Evolutionary conservation across 2,797 vertebrate species (phyloP).

Genomic region (Gobio occitaniae): DNA sequence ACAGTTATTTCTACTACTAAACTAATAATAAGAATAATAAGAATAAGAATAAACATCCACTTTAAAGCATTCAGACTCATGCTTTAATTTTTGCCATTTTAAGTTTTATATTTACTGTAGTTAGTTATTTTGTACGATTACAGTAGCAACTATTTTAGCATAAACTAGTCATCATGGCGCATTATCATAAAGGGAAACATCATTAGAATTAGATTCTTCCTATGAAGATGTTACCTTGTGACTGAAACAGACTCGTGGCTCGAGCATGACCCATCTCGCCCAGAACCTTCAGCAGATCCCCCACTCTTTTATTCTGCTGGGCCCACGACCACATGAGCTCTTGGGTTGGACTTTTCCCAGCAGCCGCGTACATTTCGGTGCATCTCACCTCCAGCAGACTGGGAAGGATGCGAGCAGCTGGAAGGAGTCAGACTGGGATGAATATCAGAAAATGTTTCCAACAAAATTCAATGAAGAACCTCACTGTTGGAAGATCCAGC

Average conservation of each 20-base stretch:
- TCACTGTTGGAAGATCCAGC: background rate
- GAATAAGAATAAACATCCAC: background rate
- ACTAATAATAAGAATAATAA: background rate
- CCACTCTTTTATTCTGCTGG: slow-evolving; percentile 79
- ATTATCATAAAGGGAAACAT: background rate
- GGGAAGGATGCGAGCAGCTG: slow-evolving; percentile 75
- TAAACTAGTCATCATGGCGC: background rate
- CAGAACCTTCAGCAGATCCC: slow-evolving; percentile 75
- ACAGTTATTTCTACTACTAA: background rate
- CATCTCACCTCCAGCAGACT: slow-evolving; percentile 78
- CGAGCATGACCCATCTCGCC: slow-evolving; percentile 77
- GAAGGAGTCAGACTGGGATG: background rate
- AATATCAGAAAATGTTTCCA: background rate
- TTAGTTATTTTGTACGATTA: background rate
- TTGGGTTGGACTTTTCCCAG: slow-evolving; percentile 80
- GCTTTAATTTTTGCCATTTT: background rate
- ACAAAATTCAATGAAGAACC: background rate
- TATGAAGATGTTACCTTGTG: slow-evolving; percentile 63
- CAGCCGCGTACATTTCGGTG: slow-evolving; percentile 73
- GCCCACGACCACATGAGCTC: slow-evolving; percentile 85
- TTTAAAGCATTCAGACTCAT: background rate
- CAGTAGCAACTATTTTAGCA: background rate
- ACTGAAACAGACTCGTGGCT: slow-evolving; percentile 74
- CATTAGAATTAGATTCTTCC: background rate
- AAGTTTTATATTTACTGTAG: background rate